Evolutionary conservation across 35 echinoderm and acorn worm genomes (phyloP).

Genomic region (Ptychodera flava): DNA sequence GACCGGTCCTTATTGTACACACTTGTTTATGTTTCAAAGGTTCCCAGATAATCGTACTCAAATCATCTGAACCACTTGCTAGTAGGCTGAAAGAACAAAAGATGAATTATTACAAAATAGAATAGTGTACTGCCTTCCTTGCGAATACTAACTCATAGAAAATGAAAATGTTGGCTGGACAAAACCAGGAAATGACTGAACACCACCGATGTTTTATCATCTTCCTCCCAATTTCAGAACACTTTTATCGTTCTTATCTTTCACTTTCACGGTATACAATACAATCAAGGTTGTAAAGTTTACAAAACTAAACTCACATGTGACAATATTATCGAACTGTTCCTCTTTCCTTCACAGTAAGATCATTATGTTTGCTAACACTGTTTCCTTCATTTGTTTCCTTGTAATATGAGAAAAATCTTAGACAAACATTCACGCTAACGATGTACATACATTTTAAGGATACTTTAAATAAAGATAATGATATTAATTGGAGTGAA

Average conservation of each 20-base stretch:
- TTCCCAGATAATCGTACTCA: conserved; percentile 89
- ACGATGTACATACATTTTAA: too few species aligned
- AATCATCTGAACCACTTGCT: conserved; percentile 93
- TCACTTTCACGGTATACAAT: too few species aligned
- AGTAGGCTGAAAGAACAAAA: conserved; percentile 55
- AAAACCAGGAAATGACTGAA: not conserved
- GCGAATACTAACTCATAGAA: not conserved
- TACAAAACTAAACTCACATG: too few species aligned
- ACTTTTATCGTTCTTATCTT: not conserved
- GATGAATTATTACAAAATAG: not conserved
- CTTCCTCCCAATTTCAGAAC: not conserved
- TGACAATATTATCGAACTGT: too few species aligned
- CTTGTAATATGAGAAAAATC: too few species aligned
- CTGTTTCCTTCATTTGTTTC: too few species aligned
- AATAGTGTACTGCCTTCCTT: not conserved
- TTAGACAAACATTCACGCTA: too few species aligned
- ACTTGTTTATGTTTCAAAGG: conserved; percentile 67
- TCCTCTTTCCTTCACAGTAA: too few species aligned
- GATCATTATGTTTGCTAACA: too few species aligned
- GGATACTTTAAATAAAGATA: too few species aligned
- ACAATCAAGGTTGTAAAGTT: too few species aligned
- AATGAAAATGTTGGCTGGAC: not conserved
- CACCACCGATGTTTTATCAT: not conserved
- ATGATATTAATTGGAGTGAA: too few species aligned
- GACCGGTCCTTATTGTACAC: conserved; percentile 67